A percentile compares a stretch with the other conserved stretches of the same genome.
These are phyloP conservation scores for Pseudorhombus dupliciocellatus DNA, from an alignment of 2,113 vertebrate species.

Conservation along the genomic window DNA sequence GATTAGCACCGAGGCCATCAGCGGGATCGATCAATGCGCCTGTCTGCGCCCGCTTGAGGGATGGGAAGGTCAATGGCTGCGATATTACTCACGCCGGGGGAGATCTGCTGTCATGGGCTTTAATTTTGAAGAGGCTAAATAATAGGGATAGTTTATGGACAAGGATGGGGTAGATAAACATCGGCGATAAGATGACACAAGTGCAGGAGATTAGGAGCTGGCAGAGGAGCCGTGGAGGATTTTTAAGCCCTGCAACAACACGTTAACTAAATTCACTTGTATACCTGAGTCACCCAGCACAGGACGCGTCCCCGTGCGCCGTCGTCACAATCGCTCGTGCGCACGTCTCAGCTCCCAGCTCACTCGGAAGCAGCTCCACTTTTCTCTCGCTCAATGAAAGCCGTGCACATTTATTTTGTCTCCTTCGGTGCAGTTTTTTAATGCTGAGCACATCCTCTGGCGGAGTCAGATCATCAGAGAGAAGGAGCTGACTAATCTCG, in stretches of 20 bases:
- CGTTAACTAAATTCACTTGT: not conserved
- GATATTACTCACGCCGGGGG: slow-evolving; percentile 46
- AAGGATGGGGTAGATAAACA: slow-evolving; percentile 48
- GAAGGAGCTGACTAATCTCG: slow-evolving; percentile 90
- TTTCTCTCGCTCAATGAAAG: slow-evolving; percentile 20
- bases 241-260: not conserved
- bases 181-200: slow-evolving; percentile 17
- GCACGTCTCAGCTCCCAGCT: slow-evolving; percentile 4
- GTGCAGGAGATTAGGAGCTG: slow-evolving; percentile 30
- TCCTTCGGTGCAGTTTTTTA: slow-evolving; percentile 65
- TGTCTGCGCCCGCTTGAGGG: slow-evolving; percentile 52
- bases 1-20: slow-evolving; percentile 69
- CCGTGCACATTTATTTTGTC: slow-evolving; percentile 46
- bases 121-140: slow-evolving; percentile 70
- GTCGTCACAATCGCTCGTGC: not conserved
- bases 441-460: slow-evolving; percentile 81
- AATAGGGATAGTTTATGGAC: slow-evolving; percentile 59
- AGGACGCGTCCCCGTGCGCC: not conserved
- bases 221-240: not conserved
- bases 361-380: slow-evolving; percentile 5
- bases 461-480: slow-evolving; percentile 83
- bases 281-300: not conserved
- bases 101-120: slow-evolving; percentile 58
- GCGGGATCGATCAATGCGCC: slow-evolving; percentile 59
- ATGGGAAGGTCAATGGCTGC: slow-evolving; percentile 71